Base-by-base conservation (phyloP, 2,888 invertebrate genomes). In the Catocala sponsa region DNA sequence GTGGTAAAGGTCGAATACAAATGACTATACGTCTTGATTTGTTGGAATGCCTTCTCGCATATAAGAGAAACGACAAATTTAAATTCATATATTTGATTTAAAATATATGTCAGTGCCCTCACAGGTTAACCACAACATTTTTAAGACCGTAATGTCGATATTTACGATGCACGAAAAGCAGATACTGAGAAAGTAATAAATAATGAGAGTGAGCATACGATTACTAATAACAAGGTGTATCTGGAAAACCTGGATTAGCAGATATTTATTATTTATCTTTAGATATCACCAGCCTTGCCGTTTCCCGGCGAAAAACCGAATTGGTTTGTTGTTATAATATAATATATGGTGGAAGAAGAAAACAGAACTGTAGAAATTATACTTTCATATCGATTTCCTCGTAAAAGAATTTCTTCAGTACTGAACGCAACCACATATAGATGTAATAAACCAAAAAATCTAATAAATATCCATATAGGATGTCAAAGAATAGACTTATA, bases 401-500 rank as follows among this genome's bases (percentile, higher is more conserved):
- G 32, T 32, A 42, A 47, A 12, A 47, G 47, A 59, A 51, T 62
- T 64, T 63, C 44, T 59, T 55, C 6, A n/a, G 46, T 33, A 42
- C 51, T 9, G 49, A 50, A 54, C 9, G 35, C 51, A 58, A 59
- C 42, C 38, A 53, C 62, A 61, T 54, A 63, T 57, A 64, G 52
- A 12, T 55, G n/a, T 59, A 32, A 63, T 65, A 74, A 74, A 65
- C 61, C 59, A 66, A 67, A 68, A 38, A 68, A 48, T 33, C 46
- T 6, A 67, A 69, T 69, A 74, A 75, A 68, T 63, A 73, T 70
- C 62, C 65, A 72, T 68, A 66, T 56, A 74, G 70, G 78, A 79
- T 72, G 79, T 81, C 81, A 82, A 78, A 83, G 80, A 82, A 80
- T 82, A 80, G 82, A 80, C 70, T 72, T 80, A 74, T 65, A 81